phyloP scores from a whole-genome alignment of 2,888 invertebrate species.

The Spatulosminthurus flaviceps region DNA sequence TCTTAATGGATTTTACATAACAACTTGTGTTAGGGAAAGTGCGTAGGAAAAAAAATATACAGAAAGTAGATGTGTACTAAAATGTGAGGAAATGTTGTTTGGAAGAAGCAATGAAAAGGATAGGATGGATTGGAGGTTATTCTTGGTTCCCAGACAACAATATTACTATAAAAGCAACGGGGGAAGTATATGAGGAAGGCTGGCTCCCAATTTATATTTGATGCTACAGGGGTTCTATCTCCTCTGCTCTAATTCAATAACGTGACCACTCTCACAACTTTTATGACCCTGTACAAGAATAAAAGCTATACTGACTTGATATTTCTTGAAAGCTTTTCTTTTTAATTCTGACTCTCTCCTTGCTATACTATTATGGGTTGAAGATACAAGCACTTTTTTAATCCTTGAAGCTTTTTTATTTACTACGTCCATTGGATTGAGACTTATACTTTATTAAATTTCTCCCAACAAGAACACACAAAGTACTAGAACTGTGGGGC shows the following conservation, averaged over 20 bases:
- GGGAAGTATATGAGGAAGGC: not conserved
- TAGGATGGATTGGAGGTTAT: too few relatives aligned
- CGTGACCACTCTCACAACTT: slow-evolving; percentile 38
- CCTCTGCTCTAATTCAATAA: slow-evolving; percentile 34
- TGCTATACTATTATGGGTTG: too few relatives aligned
- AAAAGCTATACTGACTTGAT: not conserved
- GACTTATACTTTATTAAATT: slow-evolving; percentile 10
- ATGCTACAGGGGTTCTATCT: slow-evolving; percentile 28
- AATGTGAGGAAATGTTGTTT: too few relatives aligned
- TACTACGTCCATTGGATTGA: not conserved
- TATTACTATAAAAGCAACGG: not conserved
- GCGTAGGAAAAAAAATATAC: too few relatives aligned
- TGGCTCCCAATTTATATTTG: slow-evolving; percentile 27
- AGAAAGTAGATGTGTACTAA: too few relatives aligned
- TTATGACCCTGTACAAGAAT: not conserved
- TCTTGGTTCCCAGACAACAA: not conserved
- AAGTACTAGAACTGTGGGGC: not conserved
- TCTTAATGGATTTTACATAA: too few relatives aligned
- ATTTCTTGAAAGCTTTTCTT: slow-evolving; percentile 1
- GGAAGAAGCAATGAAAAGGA: too few relatives aligned
- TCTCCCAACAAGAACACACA: too few relatives aligned
- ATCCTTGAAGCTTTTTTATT: not conserved
- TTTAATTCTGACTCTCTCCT: too few relatives aligned
- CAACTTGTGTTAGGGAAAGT: too few relatives aligned
- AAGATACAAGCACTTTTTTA: not conserved